Conservation (phyloP, 2,888 invertebrate species). For the Gymnocheta viridis region DNA sequence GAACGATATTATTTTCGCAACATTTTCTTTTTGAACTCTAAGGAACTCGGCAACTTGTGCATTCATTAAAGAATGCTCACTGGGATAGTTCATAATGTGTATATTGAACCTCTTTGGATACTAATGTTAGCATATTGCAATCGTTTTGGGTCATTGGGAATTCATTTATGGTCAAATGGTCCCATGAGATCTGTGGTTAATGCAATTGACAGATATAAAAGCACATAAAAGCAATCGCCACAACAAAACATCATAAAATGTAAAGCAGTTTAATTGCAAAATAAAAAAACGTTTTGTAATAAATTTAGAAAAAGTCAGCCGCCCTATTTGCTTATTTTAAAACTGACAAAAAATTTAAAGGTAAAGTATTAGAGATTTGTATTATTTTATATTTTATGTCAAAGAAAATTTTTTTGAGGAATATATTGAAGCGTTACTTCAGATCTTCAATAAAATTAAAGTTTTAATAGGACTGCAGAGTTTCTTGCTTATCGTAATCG, state of each 20-base stretch:
- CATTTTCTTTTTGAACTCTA: too few relatives aligned
- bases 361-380: too few relatives aligned
- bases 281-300: not conserved
- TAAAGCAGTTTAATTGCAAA: not conserved
- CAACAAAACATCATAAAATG: constrained; percentile 13
- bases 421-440: too few relatives aligned
- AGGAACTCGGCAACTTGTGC: too few relatives aligned
- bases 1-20: too few relatives aligned
- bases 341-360: too few relatives aligned
- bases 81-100: not conserved
- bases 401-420: too few relatives aligned
- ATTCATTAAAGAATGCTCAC: too few relatives aligned
- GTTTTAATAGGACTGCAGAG: too few relatives aligned
- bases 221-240: not conserved
- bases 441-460: too few relatives aligned
- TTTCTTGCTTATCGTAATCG: too few relatives aligned
- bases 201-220: constrained; percentile 37
- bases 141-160: constrained; percentile 64
- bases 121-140: constrained; percentile 70
- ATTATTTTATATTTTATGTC: not conserved
- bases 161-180: constrained; percentile 56
- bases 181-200: constrained; percentile 44
- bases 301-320: not conserved
- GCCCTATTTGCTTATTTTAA: not conserved
- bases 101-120: constrained; percentile 70